These are phyloP conservation scores for Cheilosia scutellata DNA, from an alignment of 2,888 invertebrate species.

Conservation along the genomic window DNA sequence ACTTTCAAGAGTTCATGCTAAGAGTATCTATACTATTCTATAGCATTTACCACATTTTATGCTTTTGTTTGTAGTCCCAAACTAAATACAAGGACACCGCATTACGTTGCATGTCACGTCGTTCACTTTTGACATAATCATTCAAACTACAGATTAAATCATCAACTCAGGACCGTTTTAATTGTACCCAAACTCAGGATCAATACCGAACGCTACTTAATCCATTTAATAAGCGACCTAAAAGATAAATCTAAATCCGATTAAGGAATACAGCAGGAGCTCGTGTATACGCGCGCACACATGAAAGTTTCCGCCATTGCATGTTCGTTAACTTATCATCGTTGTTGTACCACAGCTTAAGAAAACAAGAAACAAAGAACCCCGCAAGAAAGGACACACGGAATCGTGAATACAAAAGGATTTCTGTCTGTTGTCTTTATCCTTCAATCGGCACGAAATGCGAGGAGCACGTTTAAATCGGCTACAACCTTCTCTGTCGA, in stretches of 20 bases:
- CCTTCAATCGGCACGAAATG: conserved; percentile 30
- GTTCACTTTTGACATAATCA: conserved; percentile 40
- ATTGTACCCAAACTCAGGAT: conserved; percentile 4
- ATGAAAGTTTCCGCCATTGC: conserved; percentile 13
- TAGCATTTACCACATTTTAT: too few relatives aligned
- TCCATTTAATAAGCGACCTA: conserved; percentile 41
- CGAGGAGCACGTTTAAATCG: conserved; percentile 20
- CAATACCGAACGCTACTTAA: conserved; percentile 26
- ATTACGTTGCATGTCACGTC: conserved; percentile 21
- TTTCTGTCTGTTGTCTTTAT: conserved; percentile 48
- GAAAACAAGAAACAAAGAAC: conserved; percentile 22
- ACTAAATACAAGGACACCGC: conserved; percentile 17
- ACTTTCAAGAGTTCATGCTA: background rate
- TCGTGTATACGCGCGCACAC: background rate
- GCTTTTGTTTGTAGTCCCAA: background rate
- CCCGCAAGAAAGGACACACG: conserved; percentile 2
- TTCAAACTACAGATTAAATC: conserved; percentile 35
- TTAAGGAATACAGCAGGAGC: conserved; percentile 48
- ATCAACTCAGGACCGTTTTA: conserved; percentile 12
- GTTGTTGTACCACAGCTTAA: conserved; percentile 5
- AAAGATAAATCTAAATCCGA: conserved; percentile 56
- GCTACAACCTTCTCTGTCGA: conserved; percentile 7
- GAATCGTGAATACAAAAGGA: conserved; percentile 18
- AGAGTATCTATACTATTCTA: background rate
- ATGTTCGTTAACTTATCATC: conserved; percentile 28